Conservation (phyloP, 1,140 invertebrate genomes). For the Leptinotarsa lineolata region DNA sequence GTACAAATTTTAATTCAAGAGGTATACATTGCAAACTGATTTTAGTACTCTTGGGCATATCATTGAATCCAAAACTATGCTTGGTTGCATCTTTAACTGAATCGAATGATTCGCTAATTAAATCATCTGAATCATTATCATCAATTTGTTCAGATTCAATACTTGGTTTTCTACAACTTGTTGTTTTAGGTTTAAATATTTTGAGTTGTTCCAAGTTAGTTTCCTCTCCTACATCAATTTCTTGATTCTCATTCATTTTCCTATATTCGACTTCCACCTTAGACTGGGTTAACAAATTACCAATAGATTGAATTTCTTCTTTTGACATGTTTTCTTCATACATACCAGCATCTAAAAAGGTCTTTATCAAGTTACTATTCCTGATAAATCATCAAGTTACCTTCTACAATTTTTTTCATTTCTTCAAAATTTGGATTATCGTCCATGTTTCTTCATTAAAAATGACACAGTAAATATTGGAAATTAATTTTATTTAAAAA, state of each 20-base stretch:
- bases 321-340: slow-evolving; percentile 20
- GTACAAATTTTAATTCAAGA: slow-evolving; percentile 13
- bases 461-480: too few species aligned
- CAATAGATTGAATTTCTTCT: slow-evolving; percentile 10
- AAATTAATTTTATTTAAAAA: neutral
- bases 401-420: slow-evolving; percentile 14
- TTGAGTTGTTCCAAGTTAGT: neutral
- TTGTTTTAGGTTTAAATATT: slow-evolving; percentile 8
- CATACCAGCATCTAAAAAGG: slow-evolving; percentile 23
- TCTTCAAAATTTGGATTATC: neutral
- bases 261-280: neutral
- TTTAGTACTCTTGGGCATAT: slow-evolving; percentile 4
- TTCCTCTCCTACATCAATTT: neutral
- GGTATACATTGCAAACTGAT: neutral
- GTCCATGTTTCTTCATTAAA: neutral
- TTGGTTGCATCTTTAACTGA: slow-evolving; percentile 21
- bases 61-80: slow-evolving; percentile 20
- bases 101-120: too few species aligned
- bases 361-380: slow-evolving; percentile 1
- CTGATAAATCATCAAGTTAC: neutral
- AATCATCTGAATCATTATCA: slow-evolving; percentile 9
- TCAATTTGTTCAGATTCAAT: neutral
- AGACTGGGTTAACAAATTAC: neutral
- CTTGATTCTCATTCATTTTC: neutral
- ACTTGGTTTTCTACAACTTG: neutral